Base-by-base conservation (phyloP, 2,888 invertebrate species). In the Hesperia comma region DNA sequence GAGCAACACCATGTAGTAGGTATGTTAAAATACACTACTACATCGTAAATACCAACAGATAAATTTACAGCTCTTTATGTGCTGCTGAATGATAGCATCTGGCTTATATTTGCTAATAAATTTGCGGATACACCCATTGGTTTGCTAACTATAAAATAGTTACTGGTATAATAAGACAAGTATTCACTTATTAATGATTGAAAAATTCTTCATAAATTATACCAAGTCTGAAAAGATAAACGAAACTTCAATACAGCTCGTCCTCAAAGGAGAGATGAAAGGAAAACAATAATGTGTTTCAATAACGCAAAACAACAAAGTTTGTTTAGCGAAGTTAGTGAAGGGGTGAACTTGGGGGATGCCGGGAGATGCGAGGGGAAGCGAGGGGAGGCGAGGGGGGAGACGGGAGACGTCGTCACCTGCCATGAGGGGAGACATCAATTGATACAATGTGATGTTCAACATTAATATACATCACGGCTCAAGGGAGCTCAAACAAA, bases 211-310 rank as follows among this genome's bases (percentile, higher is more conserved):
- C 71, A 66, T 71, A 76, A 75, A 79, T 77, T 75, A 74, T 79
- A 80, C 73, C 71, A 74, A 74, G 70, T 77, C 82, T 76, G 69
- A 75, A 79, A 78, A 79, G 73, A 71, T 70, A 72, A 73, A 77
- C 76, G 74, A 75, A 78, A 82, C 75, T 81, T 80, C 70, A 67
- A 73, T 69, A 76, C 73, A 77, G 71, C 71, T 70, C 74, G 74
- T 75, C 72, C 77, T 80, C 82, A 84, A 86, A 86, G 80, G 80
- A 81, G 77, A 80, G 84, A 87, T 86, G 88, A 88, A 90, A 89
- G 86, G 86, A 89, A 86, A 89, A 89, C 87, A 90, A 86, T 85
- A 84, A 89, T 88, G 81, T 86, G 88, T 87, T 90, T 87, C 87
- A 87, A 89, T 88, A 90, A 86, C 83, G 84, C 81, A 82, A 83